Conservation (phyloP, 92 coral and sea anemone species). For the Epizoanthus scotinus region DNA sequence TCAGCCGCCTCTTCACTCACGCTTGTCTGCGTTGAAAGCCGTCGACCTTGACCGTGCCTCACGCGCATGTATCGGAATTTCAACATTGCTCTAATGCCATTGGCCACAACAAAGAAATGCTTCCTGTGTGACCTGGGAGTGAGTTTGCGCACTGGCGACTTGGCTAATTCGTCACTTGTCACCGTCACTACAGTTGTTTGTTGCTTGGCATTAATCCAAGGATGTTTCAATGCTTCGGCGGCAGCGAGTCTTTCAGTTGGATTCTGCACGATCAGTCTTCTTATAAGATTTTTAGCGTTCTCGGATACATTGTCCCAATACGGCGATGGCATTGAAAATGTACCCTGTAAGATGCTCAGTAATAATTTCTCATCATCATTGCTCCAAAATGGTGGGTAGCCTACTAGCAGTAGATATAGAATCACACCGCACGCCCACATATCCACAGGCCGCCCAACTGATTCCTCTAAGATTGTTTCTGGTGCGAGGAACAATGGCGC, state of each 20-base stretch:
- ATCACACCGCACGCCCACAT: conserved; percentile 92
- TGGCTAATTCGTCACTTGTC: conserved; percentile 27
- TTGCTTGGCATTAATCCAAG: conserved; percentile 46
- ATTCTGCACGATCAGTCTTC: conserved; percentile 62
- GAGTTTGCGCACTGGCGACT: conserved; percentile 35
- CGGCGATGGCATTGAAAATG: conserved; percentile 66
- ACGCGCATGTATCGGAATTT: conserved; percentile 41
- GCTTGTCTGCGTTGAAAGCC: conserved; percentile 8
- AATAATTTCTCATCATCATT: conserved; percentile 77
- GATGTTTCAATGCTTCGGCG: conserved; percentile 74
- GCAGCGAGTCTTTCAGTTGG: conserved; percentile 81
- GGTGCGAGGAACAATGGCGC: conserved; percentile 98
- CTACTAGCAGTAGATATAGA: conserved; percentile 80
- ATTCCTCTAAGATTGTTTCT: conserved; percentile 92
- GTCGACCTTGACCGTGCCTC: conserved; percentile 28
- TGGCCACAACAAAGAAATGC: conserved; percentile 36
- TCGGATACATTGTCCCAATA: conserved; percentile 75
- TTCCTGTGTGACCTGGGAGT: conserved; percentile 40
- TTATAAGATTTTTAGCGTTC: conserved; percentile 74
- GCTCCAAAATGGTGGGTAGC: conserved; percentile 98
- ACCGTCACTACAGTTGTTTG: conserved; percentile 42
- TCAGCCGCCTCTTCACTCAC: conserved; percentile 13
- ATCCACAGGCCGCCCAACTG: conserved; percentile 90
- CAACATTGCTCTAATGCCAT: conserved; percentile 44
- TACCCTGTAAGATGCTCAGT: conserved; percentile 76